Percentiles rank a stretch among this genome's conserved stretches.
These are phyloP conservation scores for Oscheius sp. DNA, from an alignment of 1,140 invertebrate genomes.

Conservation along the genomic window DNA sequence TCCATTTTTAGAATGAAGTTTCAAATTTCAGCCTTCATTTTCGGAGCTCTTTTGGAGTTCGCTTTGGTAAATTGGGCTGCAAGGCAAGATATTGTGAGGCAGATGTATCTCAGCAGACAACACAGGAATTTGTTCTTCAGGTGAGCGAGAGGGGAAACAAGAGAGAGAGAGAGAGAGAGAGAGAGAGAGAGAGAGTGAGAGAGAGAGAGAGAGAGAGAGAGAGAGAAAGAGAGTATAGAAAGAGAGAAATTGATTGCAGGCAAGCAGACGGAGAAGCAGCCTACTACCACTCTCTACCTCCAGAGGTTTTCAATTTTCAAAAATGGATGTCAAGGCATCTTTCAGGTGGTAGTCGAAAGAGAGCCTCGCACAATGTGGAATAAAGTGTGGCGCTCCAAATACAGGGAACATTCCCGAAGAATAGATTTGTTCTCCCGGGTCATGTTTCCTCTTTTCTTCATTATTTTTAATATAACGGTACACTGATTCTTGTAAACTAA, in stretches of 20 bases:
- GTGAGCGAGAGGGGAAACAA: neutral
- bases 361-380: no score
- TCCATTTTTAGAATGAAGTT: constrained; percentile 23
- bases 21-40: constrained; percentile 96
- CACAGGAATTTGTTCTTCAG: constrained; percentile 5
- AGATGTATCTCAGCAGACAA: constrained; percentile 22
- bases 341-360: no score
- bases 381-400: neutral
- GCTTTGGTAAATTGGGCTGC: constrained; percentile 94
- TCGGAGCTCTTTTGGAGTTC: constrained; percentile 89
- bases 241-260: neutral
- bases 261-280: neutral
- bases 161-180: neutral
- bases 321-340: constrained; percentile 22
- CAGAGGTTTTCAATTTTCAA: constrained; percentile 19
- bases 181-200: neutral
- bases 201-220: neutral
- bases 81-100: constrained; percentile 77
- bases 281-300: constrained; percentile 2
- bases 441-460: constrained; percentile 47
- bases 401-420: constrained; percentile 48
- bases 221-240: neutral
- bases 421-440: constrained; percentile 51
- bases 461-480: constrained; percentile 38
- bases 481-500: neutral